Evolutionary conservation across 2,888 invertebrate genomes (phyloP).

Genomic region (Bruchidius siliquastri): DNA sequence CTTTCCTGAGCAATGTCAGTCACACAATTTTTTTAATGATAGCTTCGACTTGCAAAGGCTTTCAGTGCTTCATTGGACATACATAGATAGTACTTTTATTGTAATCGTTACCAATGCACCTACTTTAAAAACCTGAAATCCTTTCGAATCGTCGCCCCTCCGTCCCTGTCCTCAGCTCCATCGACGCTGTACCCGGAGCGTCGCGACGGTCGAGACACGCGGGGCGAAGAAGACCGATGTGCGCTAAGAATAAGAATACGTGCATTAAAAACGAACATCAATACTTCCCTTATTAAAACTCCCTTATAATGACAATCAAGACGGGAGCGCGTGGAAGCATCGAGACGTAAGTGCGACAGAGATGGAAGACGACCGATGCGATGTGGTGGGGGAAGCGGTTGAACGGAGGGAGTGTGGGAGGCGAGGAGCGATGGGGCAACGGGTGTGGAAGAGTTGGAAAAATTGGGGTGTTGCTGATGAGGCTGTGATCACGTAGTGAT

Average conservation of each 20-base stretch:
- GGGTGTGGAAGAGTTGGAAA: constrained; percentile 21
- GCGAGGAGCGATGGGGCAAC: constrained; percentile 22
- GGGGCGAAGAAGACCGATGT: constrained; percentile 32
- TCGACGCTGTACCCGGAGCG: neutral
- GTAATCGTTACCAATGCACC: too few species aligned
- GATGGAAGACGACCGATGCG: constrained; percentile 19
- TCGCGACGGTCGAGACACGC: neutral
- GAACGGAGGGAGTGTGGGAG: constrained; percentile 3
- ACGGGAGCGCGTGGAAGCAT: constrained; percentile 35
- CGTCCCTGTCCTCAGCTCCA: neutral
- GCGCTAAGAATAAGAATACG: constrained; percentile 47
- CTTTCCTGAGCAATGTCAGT: too few species aligned
- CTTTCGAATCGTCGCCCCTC: neutral
- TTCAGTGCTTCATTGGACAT: too few species aligned
- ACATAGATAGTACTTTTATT: too few species aligned
- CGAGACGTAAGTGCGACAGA: constrained; percentile 37
- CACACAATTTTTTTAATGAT: too few species aligned
- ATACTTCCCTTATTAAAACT: constrained; percentile 50
- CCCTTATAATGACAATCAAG: constrained; percentile 48
- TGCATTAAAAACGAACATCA: constrained; percentile 49
- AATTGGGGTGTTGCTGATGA: constrained; percentile 17
- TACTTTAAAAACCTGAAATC: neutral
- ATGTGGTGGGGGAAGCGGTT: constrained; percentile 20
- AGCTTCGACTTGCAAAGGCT: too few species aligned
- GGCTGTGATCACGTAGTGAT: constrained; percentile 20